Evolutionary conservation across 2,888 invertebrate species (phyloP).

Genomic region (Ephialtes manifestator): DNA sequence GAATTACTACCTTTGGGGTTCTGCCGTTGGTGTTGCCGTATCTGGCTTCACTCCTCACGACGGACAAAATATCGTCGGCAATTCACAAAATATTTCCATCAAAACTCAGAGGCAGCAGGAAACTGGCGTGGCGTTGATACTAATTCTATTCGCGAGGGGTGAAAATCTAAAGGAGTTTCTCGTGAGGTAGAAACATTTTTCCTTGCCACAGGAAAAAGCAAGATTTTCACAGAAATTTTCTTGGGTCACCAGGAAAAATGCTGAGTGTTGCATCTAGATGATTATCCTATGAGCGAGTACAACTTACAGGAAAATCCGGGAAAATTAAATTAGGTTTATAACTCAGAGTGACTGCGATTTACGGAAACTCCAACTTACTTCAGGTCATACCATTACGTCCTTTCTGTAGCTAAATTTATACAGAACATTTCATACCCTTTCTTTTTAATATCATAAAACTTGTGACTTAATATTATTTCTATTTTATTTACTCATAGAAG

Average conservation of each 20-base stretch:
- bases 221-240: slow-evolving; percentile 17
- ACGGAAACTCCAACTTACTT: slow-evolving; percentile 30
- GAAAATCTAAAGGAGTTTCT: slow-evolving; percentile 25
- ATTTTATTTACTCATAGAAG: background rate
- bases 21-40: background rate
- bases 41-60: slow-evolving; percentile 1
- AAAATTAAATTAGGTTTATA: slow-evolving; percentile 63
- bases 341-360: slow-evolving; percentile 51
- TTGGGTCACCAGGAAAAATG: slow-evolving; percentile 43
- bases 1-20: slow-evolving; percentile 8
- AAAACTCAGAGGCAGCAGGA: background rate
- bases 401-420: background rate
- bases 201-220: background rate
- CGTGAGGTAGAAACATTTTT: background rate
- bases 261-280: slow-evolving; percentile 54
- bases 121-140: slow-evolving; percentile 2
- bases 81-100: slow-evolving; percentile 41
- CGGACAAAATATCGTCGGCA: slow-evolving; percentile 16
- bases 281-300: slow-evolving; percentile 57
- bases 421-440: no score
- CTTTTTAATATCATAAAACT: background rate
- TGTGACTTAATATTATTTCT: background rate
- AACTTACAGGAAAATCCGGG: slow-evolving; percentile 16
- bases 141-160: slow-evolving; percentile 34
- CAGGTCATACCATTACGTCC: slow-evolving; percentile 5